phyloP scores from a whole-genome alignment of 2,113 vertebrate species.

The Urocolius indicus region DNA sequence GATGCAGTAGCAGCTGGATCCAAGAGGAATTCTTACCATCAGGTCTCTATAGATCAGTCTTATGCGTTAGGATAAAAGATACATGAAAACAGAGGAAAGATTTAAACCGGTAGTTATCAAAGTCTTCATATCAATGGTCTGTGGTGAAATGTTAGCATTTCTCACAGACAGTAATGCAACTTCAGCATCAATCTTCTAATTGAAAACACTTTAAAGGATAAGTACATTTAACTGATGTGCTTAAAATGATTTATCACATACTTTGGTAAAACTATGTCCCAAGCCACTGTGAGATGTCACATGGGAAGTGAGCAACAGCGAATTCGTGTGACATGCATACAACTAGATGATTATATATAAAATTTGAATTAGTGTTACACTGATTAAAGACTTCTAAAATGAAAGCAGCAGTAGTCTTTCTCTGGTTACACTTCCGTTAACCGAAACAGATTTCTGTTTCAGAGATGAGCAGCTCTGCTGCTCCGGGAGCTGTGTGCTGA shows the following conservation, averaged over 20 bases:
- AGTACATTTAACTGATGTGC: background rate
- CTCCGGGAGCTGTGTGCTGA: background rate
- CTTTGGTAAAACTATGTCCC: background rate
- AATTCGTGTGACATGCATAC: background rate
- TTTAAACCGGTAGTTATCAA: background rate
- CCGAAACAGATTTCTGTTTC: background rate
- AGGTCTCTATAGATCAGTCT: background rate
- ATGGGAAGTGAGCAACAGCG: background rate
- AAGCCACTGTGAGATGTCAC: background rate
- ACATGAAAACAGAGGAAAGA: background rate
- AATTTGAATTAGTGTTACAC: background rate
- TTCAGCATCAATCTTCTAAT: background rate
- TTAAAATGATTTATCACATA: background rate
- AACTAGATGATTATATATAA: background rate
- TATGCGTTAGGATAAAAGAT: background rate
- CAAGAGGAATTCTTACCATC: background rate
- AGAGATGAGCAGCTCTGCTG: background rate
- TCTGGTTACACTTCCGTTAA: background rate
- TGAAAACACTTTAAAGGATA: background rate
- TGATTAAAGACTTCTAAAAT: background rate
- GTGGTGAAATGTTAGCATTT: background rate
- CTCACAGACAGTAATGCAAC: background rate
- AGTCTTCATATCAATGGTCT: background rate
- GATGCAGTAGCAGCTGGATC: background rate
- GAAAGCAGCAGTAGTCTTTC: background rate